Percentiles rank a stretch among this genome's conserved stretches.
These are phyloP conservation scores for Diaphora mendica DNA, from an alignment of 2,888 invertebrate genomes.

Conservation along the genomic window DNA sequence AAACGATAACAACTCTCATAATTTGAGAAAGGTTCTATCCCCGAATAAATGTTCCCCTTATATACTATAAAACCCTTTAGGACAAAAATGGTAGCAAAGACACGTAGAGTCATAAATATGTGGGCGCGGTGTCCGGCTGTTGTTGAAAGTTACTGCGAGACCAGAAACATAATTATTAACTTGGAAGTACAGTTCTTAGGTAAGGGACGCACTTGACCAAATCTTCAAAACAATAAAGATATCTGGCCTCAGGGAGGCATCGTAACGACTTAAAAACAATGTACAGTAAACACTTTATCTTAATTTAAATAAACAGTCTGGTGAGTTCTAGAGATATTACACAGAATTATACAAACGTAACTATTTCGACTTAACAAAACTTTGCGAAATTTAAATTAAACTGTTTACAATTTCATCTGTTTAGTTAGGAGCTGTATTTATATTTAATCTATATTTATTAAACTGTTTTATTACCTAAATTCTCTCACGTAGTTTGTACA, in stretches of 20 bases:
- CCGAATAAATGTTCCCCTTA: constrained; percentile 41
- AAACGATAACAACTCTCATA: constrained; percentile 40
- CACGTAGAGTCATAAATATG: constrained; percentile 53
- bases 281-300: constrained; percentile 36
- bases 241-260: constrained; percentile 31
- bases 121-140: constrained; percentile 46
- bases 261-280: constrained; percentile 47
- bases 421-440: background rate
- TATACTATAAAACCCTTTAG: constrained; percentile 40
- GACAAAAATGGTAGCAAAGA: constrained; percentile 45
- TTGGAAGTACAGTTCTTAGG: constrained; percentile 46
- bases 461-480: background rate
- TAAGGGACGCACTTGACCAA: constrained; percentile 26
- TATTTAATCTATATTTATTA: background rate
- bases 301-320: constrained; percentile 40
- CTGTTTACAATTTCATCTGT: constrained; percentile 9
- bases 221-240: constrained; percentile 50
- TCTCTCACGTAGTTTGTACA: background rate
- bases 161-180: constrained; percentile 54
- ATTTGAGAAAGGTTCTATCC: constrained; percentile 39
- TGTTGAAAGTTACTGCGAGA: constrained; percentile 44
- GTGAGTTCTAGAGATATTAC: constrained; percentile 32
- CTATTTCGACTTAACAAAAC: constrained; percentile 28
- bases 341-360: constrained; percentile 28
- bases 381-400: constrained; percentile 11